phyloP scores from a whole-genome alignment of 2,888 invertebrate species.

The Melinaea marsaeus region DNA sequence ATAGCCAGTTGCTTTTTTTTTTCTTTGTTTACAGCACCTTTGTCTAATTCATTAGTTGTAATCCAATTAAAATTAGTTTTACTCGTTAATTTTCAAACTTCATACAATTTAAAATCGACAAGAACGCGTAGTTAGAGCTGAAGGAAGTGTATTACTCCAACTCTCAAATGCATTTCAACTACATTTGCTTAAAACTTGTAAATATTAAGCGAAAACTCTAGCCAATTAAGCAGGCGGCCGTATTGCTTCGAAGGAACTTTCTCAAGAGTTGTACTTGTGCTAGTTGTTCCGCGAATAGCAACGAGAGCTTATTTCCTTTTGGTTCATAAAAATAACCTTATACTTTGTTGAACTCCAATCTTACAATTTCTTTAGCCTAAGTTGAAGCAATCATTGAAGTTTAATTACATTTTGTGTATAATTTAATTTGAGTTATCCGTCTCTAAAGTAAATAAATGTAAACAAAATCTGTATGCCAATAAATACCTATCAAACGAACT shows the following conservation, averaged over 20 bases:
- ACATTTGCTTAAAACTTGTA: slow-evolving; percentile 63
- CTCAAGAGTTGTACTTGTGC: slow-evolving; percentile 44
- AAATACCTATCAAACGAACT: slow-evolving; percentile 38
- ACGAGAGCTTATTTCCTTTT: slow-evolving; percentile 58
- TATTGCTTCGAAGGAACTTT: slow-evolving; percentile 57
- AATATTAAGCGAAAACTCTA: slow-evolving; percentile 62
- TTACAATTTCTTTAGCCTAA: background rate
- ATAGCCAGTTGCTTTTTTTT: too few species aligned
- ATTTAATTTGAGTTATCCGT: slow-evolving; percentile 2
- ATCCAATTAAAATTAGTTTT: slow-evolving; percentile 2
- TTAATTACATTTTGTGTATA: slow-evolving; percentile 5
- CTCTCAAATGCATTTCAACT: slow-evolving; percentile 49
- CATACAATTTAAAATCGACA: slow-evolving; percentile 43
- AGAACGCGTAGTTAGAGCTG: slow-evolving; percentile 38
- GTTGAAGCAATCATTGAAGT: too few species aligned
- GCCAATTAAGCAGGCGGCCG: slow-evolving; percentile 64
- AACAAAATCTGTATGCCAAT: slow-evolving; percentile 23
- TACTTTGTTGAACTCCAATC: background rate
- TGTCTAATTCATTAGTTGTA: background rate
- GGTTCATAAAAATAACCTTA: slow-evolving; percentile 43
- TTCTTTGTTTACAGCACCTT: too few species aligned
- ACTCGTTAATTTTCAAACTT: slow-evolving; percentile 28
- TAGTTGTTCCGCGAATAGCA: slow-evolving; percentile 45
- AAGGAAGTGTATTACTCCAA: slow-evolving; percentile 46
- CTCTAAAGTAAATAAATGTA: slow-evolving; percentile 23